Percentiles rank a stretch among this genome's conserved stretches.
Conservation (phyloP, 2,797 vertebrate species). For the Arnoldichthys spilopterus region DNA sequence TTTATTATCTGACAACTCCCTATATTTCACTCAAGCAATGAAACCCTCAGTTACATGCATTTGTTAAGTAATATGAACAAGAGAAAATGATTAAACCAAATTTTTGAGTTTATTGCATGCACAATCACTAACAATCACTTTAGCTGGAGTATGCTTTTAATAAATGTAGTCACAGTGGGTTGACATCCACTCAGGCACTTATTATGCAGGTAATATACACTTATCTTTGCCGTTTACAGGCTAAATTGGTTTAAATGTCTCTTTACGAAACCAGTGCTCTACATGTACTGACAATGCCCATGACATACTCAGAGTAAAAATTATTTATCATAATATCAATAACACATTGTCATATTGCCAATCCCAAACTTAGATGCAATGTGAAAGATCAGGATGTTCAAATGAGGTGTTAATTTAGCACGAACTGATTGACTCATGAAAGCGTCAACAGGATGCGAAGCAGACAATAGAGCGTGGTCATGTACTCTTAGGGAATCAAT, state of each 20-base stretch:
- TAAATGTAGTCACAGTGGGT: no score
- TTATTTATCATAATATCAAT: neutral
- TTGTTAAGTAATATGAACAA: no score
- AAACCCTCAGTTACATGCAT: no score
- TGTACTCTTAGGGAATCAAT: conserved; percentile 22
- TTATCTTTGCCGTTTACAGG: neutral
- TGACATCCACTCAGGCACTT: neutral
- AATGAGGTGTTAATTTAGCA: conserved; percentile 13
- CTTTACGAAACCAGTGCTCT: neutral
- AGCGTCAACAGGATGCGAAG: conserved; percentile 7
- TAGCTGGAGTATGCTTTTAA: no score
- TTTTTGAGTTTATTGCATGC: no score
- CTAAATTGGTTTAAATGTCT: neutral
- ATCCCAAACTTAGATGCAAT: neutral
- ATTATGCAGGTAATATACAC: neutral
- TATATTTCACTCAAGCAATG: no score
- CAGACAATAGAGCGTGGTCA: conserved; percentile 9
- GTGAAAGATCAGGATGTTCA: neutral
- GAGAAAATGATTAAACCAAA: no score
- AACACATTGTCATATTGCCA: neutral
- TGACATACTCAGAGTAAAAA: neutral
- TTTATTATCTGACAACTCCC: no score
- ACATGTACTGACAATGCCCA: neutral
- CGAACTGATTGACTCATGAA: conserved; percentile 8
- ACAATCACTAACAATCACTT: no score